Base-by-base conservation (phyloP, 2,113 vertebrate species). In the Caranx ignobilis region DNA sequence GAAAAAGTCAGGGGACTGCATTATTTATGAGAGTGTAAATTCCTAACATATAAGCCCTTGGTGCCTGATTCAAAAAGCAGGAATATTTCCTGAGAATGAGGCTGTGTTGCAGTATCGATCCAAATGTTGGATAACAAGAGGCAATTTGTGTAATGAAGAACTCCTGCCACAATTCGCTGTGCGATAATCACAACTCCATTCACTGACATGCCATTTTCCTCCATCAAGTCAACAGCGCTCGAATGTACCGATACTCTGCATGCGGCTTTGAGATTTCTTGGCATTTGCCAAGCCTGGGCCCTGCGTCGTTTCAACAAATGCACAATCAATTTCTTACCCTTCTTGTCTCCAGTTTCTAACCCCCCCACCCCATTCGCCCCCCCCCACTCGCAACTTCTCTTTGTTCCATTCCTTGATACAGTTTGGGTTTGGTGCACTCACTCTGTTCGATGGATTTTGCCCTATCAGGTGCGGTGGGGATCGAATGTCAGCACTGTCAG, bases 401-500 rank as follows among this genome's bases (percentile, higher is more conserved):
- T 52, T 15, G 39, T 39, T 69, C 56, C 43, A 19, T 76, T 2
- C 78, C 69, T 87, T 43, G 32, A 85, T 87, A 79, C 85, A 79
- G 81, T 87, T 73, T 32, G 57, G 74, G 41, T 88, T 65, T 2
- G 59, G 79, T 77, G 57, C 59, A 26, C 59, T 82, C 35, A 50
- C 57, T 83, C 69, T 77, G 71, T 66, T 86, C 55, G 16, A 69
- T 84, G 81, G 52, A 61, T 75, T 86, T 41, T 81, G 87, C 85
- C 89, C 90, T 93, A 86, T 92, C 90, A 83, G 88, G 90, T 71
- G 77, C 43, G 26, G 75, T 39, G 54, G 48, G 76, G 81, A 89
- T 91, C 80, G 80, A 91, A 91, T 93, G 88, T 89, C 84, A 64
- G 73, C 66, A 35, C 85, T 87, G 87, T 89, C 88, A 85, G 82